A percentile compares a stretch with the other conserved stretches of the same genome.
These are phyloP conservation scores for Pseudochaenichthys georgianus DNA, from an alignment of 2,797 vertebrate genomes.

Conservation along the genomic window DNA sequence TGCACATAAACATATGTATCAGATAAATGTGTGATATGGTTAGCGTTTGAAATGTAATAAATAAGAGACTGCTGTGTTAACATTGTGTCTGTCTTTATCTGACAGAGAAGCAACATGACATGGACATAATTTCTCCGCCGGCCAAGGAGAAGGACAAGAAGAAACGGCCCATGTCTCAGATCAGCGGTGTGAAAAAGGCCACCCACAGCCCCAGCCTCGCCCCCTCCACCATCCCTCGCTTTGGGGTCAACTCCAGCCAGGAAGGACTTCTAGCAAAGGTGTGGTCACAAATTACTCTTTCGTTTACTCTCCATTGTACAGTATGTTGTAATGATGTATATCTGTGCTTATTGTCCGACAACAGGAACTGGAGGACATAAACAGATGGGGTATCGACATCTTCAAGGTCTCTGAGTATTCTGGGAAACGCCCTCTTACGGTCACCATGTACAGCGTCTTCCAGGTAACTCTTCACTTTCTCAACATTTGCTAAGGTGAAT, in stretches of 20 bases:
- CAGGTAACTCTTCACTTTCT: conserved; percentile 83
- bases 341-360: conserved; percentile 3
- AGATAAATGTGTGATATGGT: background rate
- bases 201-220: conserved; percentile 83
- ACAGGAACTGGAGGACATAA: conserved; percentile 92
- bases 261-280: conserved; percentile 92
- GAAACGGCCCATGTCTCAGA: conserved; percentile 90
- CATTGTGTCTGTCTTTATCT: conserved; percentile 7
- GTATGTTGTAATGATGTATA: background rate
- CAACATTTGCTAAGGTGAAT: background rate
- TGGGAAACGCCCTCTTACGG: conserved; percentile 90
- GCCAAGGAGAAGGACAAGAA: conserved; percentile 88
- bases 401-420: conserved; percentile 93
- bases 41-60: background rate
- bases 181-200: conserved; percentile 89
- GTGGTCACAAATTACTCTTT: background rate
- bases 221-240: conserved; percentile 87
- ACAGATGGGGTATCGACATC: conserved; percentile 93
- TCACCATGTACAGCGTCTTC: conserved; percentile 93
- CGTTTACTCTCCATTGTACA: background rate
- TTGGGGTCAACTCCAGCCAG: conserved; percentile 89
- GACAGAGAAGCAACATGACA: conserved; percentile 92
- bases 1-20: background rate
- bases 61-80: conserved; percentile 2
- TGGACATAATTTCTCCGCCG: conserved; percentile 87